Percentiles rank a stretch among this genome's conserved stretches.
Conservation (phyloP, 2,797 vertebrate species). For the Columba guinea region DNA sequence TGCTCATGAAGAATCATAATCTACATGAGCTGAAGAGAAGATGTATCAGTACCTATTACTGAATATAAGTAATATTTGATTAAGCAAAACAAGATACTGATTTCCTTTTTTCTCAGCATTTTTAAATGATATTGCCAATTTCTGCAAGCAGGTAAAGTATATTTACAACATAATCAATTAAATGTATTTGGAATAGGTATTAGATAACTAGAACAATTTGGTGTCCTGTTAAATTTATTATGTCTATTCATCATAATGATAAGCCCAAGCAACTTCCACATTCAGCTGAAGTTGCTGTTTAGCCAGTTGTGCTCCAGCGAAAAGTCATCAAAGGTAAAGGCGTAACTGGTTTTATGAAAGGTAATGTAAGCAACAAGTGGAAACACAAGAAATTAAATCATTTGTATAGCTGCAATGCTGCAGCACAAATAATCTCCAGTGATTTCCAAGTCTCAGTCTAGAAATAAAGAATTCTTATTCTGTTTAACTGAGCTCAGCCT, state of each 20-base stretch:
- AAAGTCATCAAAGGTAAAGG: neutral
- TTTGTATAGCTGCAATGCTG: neutral
- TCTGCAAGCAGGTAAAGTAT: neutral
- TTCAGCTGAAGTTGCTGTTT: neutral
- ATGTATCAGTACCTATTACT: neutral
- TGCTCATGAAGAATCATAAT: conserved; percentile 47
- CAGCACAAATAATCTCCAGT: neutral
- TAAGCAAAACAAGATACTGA: neutral
- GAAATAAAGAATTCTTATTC: neutral
- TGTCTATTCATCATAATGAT: neutral
- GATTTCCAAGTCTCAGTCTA: neutral
- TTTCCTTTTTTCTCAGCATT: neutral
- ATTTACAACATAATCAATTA: conserved; percentile 11
- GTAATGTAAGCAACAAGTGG: neutral
- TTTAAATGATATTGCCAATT: conserved; percentile 2
- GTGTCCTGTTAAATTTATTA: neutral
- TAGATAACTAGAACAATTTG: neutral
- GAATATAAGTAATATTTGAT: conserved; percentile 38
- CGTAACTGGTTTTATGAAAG: neutral
- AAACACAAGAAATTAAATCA: neutral
- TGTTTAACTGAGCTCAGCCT: neutral
- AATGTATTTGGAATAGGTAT: neutral
- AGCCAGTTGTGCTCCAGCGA: neutral
- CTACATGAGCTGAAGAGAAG: conserved; percentile 14
- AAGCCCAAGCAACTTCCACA: neutral